Base-by-base conservation (phyloP, 2,888 invertebrate species). In the Morinoia aosen region DNA sequence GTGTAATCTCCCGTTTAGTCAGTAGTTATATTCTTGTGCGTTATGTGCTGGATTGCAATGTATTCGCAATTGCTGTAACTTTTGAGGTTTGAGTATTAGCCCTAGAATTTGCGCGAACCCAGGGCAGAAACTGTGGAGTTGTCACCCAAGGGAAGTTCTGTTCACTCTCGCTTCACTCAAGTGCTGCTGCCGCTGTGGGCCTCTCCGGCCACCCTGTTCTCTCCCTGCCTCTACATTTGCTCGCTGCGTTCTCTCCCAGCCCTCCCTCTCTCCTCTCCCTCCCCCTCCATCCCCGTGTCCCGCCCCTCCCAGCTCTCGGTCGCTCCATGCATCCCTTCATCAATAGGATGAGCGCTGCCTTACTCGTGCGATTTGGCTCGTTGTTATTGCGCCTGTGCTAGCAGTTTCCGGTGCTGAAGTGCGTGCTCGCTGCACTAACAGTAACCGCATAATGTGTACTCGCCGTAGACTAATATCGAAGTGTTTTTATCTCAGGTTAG, bases 311-410 rank as follows among this genome's bases (percentile, higher is more conserved):
- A 11, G 40, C 90, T 40, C 90, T 90, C 90, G 14, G 12, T 40
- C 40, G 39, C 90, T 48, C 40, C 90, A 40, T 48, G 90, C 90
- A 90, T 90, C 40, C 90, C 39, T 48, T 90, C 90, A 90, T 90
- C 40, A 90, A 90, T 90, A 90, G 90, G 90, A 90, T 90, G 90
- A 90, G 90, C 39, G 90, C 39, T 90, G 90, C 90, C 90, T 90
- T 90, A 90, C 90, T 90, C 39, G 90, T 90, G 48, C 90, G 90
- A 90, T 40, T 88, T 10, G 40, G 90, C 40, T 90, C 40, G n/a
- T 90, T 90, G 90, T 90, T 90, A 40, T 90, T 90, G 40, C 90
- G 39, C 90, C 40, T 39, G 90, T 90, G 90, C 90, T 12, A 90
- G 90, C 90, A 90, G 48, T 90, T 39, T 39, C 90, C 90, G 90